Evolutionary conservation across 2,113 vertebrate species (phyloP).

Genomic region (Paralichthys olivaceus): DNA sequence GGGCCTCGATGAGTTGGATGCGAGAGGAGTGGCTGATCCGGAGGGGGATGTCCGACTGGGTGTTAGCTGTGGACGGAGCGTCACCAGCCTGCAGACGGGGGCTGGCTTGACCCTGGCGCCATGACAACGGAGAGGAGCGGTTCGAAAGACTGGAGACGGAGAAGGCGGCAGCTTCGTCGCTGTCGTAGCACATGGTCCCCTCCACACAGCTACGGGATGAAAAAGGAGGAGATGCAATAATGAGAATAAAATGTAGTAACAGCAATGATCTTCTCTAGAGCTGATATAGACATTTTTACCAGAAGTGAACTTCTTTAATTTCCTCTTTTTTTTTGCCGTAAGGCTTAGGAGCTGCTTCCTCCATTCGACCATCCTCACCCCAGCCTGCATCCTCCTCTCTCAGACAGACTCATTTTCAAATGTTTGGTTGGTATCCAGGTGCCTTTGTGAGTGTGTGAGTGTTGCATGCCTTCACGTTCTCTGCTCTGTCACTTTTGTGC

Average conservation of each 20-base stretch:
- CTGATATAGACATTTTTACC: background rate
- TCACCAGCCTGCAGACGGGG: conserved; percentile 94
- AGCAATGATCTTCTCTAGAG: background rate
- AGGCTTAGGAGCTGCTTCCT: conserved; percentile 6
- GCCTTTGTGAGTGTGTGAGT: background rate
- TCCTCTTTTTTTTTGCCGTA: background rate
- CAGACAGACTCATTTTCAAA: conserved; percentile 10
- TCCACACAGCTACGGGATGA: conserved; percentile 86
- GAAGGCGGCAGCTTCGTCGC: conserved; percentile 90
- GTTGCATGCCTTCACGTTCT: background rate
- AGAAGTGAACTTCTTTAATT: conserved; percentile 28
- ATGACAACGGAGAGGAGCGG: conserved; percentile 93
- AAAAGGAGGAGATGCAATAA: conserved; percentile 1
- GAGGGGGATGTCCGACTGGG: conserved; percentile 87
- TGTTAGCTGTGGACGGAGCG: conserved; percentile 88
- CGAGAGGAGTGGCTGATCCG: conserved; percentile 90
- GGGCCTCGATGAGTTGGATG: conserved; percentile 89
- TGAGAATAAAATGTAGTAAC: background rate
- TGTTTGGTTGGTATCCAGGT: conserved; percentile 30
- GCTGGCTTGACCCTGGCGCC: conserved; percentile 95
- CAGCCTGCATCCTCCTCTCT: background rate
- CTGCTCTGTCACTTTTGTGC: conserved; percentile 4
- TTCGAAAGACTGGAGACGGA: conserved; percentile 94
- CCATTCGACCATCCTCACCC: background rate
- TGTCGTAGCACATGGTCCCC: conserved; percentile 90